phyloP scores from a whole-genome alignment of 2,888 invertebrate species.

The Neuroscelio doddi region DNA sequence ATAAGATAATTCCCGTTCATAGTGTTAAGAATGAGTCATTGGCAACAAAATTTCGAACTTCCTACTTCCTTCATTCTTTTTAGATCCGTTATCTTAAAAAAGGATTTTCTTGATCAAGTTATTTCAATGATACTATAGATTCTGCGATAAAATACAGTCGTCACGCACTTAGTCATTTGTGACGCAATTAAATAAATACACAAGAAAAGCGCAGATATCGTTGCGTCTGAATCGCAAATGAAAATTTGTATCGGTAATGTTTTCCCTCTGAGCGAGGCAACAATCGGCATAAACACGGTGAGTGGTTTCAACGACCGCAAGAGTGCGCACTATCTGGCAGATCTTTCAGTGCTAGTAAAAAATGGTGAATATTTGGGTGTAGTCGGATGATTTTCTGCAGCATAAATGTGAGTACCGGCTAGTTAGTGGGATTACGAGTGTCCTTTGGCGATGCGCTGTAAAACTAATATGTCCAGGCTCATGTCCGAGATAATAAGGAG shows the following conservation, averaged over 20 bases:
- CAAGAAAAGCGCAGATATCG: not conserved
- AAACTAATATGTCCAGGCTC: constrained; percentile 51
- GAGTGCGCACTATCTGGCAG: constrained; percentile 1
- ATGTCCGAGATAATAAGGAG: constrained; percentile 43
- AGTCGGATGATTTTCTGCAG: constrained; percentile 63
- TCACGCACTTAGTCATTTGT: not conserved
- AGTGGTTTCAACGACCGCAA: not conserved
- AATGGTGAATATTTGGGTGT: constrained; percentile 70
- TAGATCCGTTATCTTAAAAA: too few species aligned
- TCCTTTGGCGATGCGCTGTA: constrained; percentile 51
- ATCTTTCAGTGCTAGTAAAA: constrained; percentile 50
- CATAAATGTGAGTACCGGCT: constrained; percentile 64
- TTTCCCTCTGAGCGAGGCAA: too few species aligned
- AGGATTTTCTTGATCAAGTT: too few species aligned
- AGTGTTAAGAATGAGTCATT: too few species aligned
- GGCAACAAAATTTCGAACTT: too few species aligned
- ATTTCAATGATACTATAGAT: too few species aligned
- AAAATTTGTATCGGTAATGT: not conserved
- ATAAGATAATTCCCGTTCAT: too few species aligned
- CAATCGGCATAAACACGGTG: too few species aligned
- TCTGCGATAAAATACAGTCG: too few species aligned
- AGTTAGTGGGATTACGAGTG: constrained; percentile 52
- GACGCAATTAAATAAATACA: not conserved
- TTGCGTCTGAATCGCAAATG: not conserved
- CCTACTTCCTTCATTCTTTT: too few species aligned